Evolutionary conservation across 2,113 vertebrate species (phyloP).

Genomic region (Hypomesus transpacificus): DNA sequence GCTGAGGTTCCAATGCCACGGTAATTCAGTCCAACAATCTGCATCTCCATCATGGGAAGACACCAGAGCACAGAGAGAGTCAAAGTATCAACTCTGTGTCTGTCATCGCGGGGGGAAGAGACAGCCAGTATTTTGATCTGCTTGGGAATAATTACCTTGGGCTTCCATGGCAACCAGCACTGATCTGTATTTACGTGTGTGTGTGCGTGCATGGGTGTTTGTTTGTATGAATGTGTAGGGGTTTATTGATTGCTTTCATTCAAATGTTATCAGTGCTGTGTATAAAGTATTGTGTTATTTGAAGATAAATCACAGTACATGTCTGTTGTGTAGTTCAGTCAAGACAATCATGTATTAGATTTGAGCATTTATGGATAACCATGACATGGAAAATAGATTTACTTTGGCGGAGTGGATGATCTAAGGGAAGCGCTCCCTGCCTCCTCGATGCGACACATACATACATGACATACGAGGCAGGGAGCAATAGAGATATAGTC

Average conservation of each 20-base stretch:
- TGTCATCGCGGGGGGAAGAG: conserved; percentile 10
- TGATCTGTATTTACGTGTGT: conserved; percentile 7
- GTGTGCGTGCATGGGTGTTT: neutral
- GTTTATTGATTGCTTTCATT: conserved; percentile 14
- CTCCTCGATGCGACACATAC: too few relatives aligned
- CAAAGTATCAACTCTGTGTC: neutral
- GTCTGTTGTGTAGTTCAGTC: conserved; percentile 24
- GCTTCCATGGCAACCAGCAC: neutral
- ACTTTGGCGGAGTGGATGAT: too few relatives aligned
- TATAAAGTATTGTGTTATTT: neutral
- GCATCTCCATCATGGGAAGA: conserved; percentile 3
- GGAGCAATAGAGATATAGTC: too few relatives aligned
- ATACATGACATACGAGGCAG: too few relatives aligned
- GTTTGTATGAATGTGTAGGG: neutral
- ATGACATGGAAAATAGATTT: too few relatives aligned
- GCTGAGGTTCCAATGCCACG: conserved; percentile 41
- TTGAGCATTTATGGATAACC: too few relatives aligned
- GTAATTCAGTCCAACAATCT: conserved; percentile 37
- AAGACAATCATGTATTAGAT: too few relatives aligned
- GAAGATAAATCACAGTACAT: conserved; percentile 26
- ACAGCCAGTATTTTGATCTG: conserved; percentile 31
- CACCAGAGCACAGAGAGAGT: neutral
- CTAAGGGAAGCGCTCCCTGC: too few relatives aligned
- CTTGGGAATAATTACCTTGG: conserved; percentile 19
- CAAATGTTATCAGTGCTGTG: conserved; percentile 31